Evolutionary conservation across 1,140 invertebrate genomes (phyloP), one percentile per base, ranked within the genome.

Genomic region (Polypedilum pembai): DNA sequence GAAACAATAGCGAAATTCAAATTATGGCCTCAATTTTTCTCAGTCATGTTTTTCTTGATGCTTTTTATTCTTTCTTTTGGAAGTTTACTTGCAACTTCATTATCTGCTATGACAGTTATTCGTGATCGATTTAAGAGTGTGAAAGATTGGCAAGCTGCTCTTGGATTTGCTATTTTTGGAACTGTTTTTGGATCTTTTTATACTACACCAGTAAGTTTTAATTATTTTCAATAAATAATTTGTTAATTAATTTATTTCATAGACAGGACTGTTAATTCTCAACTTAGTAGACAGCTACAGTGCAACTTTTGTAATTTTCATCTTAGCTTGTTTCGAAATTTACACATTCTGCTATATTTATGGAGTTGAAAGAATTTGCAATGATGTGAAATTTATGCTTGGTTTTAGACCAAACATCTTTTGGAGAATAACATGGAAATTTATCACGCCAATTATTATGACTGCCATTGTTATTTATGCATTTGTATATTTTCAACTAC

Each of bases 31-130:
- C 91, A 93, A 83, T 86, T 92, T 77, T 96, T 96, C 84, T 86
- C 94, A 0, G 88, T 94, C 1, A 82, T 96, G 0, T 96, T 96
- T 84, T 97, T 96, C 84, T 80, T 95, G 7, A 94, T 94, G 92
- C 85, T 94, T 79, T 89, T 92, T 72, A 88, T 92, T 0, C 80
- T 95, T 73, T 92, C 91, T 0, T 83, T 91, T 15, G 92, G 92
- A 45, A 92, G 90, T 74, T 88, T 89, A 40, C 88, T 91, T 1
- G 89, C 89, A 1, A 85, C 92, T 76, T 84, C 87, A 10, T 87
- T 87, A 40, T 85, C 85, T 41, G 82, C 92, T 8, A 88, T 91
- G 74, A 89, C 88, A 0, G 85, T 89, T 1, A 81, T 93, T 40
- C 83, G 87, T 75, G 92, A 94, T 80, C 83, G 88, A 20, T 93